Evolutionary conservation across 37 sponge, comb jelly and placozoan species (phyloP).

Genomic region (Axinella damicornis): DNA sequence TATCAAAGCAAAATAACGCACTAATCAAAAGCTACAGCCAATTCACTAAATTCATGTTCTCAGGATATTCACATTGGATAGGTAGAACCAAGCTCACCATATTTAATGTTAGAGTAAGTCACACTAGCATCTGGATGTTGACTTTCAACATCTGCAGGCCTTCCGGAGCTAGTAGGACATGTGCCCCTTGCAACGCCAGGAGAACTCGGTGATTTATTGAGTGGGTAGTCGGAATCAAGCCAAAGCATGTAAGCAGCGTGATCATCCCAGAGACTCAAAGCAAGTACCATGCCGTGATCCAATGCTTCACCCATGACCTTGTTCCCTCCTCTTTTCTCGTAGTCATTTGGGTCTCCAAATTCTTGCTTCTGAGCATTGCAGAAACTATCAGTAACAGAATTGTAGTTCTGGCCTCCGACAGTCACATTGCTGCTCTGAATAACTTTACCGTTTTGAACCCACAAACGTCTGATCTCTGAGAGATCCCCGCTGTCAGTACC

Average conservation of each 20-base stretch:
- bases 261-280: slow-evolving; percentile 47
- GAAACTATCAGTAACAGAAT: too few species aligned
- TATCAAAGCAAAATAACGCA: too few species aligned
- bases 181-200: slow-evolving; percentile 36
- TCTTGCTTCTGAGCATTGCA: too few species aligned
- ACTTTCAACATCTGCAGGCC: slow-evolving; percentile 18
- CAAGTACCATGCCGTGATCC: slow-evolving; percentile 37
- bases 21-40: too few species aligned
- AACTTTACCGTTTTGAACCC: slow-evolving; percentile 18
- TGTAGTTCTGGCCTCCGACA: too few species aligned
- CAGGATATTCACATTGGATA: too few species aligned
- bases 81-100: too few species aligned
- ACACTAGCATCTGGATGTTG: slow-evolving; percentile 20
- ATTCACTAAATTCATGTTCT: too few species aligned
- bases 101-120: slow-evolving; percentile 35
- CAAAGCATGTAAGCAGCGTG: slow-evolving; percentile 43
- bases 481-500: slow-evolving; percentile 17
- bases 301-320: slow-evolving; percentile 13
- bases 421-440: slow-evolving; percentile 14
- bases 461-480: slow-evolving; percentile 10
- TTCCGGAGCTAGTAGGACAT: slow-evolving; percentile 21
- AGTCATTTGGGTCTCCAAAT: too few species aligned
- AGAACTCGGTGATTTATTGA: slow-evolving; percentile 5
- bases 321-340: slow-evolving; percentile 32
- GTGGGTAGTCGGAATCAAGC: slow-evolving; percentile 40